Evolutionary conservation across 2,888 invertebrate genomes (phyloP).

Genomic region (Pomacea canaliculata): DNA sequence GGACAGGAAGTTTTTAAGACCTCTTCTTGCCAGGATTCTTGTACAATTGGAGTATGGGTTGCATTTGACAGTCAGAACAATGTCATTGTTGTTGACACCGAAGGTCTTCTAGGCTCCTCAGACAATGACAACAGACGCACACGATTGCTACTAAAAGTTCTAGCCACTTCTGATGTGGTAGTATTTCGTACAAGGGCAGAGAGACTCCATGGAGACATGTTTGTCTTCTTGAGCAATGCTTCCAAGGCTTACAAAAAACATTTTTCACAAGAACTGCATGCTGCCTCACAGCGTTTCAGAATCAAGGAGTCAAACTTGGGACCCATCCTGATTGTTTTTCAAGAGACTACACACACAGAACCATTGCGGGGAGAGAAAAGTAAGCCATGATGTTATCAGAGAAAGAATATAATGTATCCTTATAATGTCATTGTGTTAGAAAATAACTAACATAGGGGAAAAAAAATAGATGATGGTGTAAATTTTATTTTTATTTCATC

Average conservation of each 20-base stretch:
- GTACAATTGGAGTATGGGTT: slow-evolving; percentile 84
- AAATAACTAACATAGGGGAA: too few species aligned
- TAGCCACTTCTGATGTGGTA: slow-evolving; percentile 86
- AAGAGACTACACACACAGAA: slow-evolving; percentile 82
- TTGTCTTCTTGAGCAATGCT: slow-evolving; percentile 80
- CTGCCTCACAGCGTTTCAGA: slow-evolving; percentile 70
- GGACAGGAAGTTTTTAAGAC: slow-evolving; percentile 78
- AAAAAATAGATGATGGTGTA: too few species aligned
- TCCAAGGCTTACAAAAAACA: slow-evolving; percentile 81
- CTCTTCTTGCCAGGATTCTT: slow-evolving; percentile 78
- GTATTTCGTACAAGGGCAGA: slow-evolving; percentile 83
- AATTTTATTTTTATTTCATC: too few species aligned
- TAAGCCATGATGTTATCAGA: not conserved
- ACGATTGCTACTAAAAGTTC: slow-evolving; percentile 80
- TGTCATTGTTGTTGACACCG: slow-evolving; percentile 83
- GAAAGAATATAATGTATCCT: not conserved
- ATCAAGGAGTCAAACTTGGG: slow-evolving; percentile 75
- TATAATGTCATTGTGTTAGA: not conserved
- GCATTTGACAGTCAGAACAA: slow-evolving; percentile 78
- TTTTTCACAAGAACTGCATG: slow-evolving; percentile 74
- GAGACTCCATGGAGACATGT: slow-evolving; percentile 82
- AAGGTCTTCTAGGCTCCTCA: slow-evolving; percentile 79
- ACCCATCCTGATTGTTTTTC: slow-evolving; percentile 83
- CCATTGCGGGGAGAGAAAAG: slow-evolving; percentile 47
- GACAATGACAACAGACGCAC: slow-evolving; percentile 77